phyloP scores from a whole-genome alignment of 2,113 vertebrate species.

The Pogona vitticeps region DNA sequence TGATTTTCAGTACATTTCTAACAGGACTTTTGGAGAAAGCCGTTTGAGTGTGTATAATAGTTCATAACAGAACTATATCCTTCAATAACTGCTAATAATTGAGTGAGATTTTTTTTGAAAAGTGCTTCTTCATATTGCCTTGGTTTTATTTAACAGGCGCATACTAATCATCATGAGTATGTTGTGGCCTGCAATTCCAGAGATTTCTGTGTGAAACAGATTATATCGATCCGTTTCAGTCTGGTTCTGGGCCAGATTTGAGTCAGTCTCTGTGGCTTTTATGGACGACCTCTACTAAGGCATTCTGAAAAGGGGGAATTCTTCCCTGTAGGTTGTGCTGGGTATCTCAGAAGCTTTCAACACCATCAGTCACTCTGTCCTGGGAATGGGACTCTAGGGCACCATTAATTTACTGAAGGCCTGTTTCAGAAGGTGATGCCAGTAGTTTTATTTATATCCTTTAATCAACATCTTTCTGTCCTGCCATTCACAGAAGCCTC shows the following conservation, averaged over 20 bases:
- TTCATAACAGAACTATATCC: constrained; percentile 49
- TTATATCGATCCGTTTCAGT: not conserved
- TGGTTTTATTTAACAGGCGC: not conserved
- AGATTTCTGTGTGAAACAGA: not conserved
- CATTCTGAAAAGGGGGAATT: too few species aligned
- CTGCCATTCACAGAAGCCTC: too few species aligned
- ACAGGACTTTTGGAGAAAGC: constrained; percentile 55
- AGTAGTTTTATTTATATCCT: too few species aligned
- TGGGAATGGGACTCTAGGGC: not conserved
- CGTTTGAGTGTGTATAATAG: constrained; percentile 49
- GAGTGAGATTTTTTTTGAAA: not conserved
- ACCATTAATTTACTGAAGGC: too few species aligned
- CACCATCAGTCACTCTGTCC: not conserved
- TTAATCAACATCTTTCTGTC: too few species aligned
- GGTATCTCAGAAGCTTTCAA: not conserved
- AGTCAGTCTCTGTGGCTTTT: too few species aligned
- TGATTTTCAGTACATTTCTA: constrained; percentile 55
- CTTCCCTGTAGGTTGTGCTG: not conserved
- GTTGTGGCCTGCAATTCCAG: not conserved
- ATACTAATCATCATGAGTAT: not conserved
- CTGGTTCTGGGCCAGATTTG: too few species aligned
- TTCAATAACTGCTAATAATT: constrained; percentile 50
- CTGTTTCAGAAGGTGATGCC: not conserved
- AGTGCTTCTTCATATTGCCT: too few species aligned
- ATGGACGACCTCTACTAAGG: too few species aligned